Base-by-base conservation (phyloP, 2,113 vertebrate species). In the Chionis minor region DNA sequence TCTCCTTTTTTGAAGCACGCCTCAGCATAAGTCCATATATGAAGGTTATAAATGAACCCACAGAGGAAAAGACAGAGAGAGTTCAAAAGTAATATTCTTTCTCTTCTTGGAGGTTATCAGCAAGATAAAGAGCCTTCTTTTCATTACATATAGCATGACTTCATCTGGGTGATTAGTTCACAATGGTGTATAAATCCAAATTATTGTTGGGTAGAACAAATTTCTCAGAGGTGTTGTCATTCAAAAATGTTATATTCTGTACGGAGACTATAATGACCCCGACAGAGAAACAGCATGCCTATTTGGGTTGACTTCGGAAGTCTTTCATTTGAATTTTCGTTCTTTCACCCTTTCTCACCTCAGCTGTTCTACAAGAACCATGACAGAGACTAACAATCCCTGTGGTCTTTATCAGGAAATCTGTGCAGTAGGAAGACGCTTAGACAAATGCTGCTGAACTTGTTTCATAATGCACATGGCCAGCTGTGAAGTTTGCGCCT, bases 391-490 rank as follows among this genome's bases (percentile, higher is more conserved):
- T 51, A 66, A 45, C 24, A 44, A 75, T 30, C 30, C 33, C 19
- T 61, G 28, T 61, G 14, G 26, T 58, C 42, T 62, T 42, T 79
- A 4, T 87, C 85, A 82, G n/a, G 38, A 45, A 22, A 54, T 27
- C 23, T 54, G 15, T 40, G 62, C 10, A 32, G 9, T 28, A 49
- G 30, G 21, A 73, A 80, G 49, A 70, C 56, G 14, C n/a, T 81
- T 73, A 75, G 80, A 58, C 22, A n/a, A 90, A 66, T 22, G 52
- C 65, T 65, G 16, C 24, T 84, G 81, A 51, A 54, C 16, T 66
- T 73, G 22, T 44, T 81, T 66, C 28, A 49, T 61, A 73, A 51
- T 22, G 10, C 6, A 33, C 12, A 24, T 0, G 0, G 6, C 7
- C 23, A 38, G 10, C 13, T 73, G 26, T 59, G 54, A 88, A 19